These are phyloP conservation scores for Diadophis punctatus DNA, from an alignment of 2,113 vertebrate genomes.

Conservation along the genomic window DNA sequence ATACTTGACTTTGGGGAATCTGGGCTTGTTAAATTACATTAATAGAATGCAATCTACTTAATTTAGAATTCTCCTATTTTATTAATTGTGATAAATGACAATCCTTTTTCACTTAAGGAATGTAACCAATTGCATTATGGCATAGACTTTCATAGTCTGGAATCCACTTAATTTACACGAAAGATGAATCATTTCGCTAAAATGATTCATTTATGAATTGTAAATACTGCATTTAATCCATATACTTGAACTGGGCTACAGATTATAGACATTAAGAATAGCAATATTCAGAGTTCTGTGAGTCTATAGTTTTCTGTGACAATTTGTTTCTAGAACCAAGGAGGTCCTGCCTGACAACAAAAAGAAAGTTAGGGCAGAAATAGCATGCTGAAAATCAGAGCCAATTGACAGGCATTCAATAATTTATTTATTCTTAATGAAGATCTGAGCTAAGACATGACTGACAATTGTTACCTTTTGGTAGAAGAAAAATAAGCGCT, in stretches of 20 bases:
- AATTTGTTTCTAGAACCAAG: neutral
- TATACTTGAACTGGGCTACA: neutral
- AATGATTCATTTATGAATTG: neutral
- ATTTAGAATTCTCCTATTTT: neutral
- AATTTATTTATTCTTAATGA: no score
- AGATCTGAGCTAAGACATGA: neutral
- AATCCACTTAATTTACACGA: neutral
- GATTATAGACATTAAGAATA: neutral
- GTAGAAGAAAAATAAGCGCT: no score
- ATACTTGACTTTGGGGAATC: neutral
- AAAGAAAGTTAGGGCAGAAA: neutral
- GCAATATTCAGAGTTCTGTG: neutral
- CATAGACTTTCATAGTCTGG: neutral
- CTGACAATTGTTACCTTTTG: neutral
- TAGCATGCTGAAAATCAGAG: neutral
- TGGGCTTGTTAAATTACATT: neutral
- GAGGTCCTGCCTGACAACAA: neutral
- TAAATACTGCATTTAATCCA: neutral
- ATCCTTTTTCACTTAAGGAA: neutral
- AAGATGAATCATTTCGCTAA: neutral
- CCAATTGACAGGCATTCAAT: no score
- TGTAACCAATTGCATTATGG: neutral
- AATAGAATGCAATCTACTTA: neutral
- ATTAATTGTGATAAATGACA: neutral
- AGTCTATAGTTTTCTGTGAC: no score